Evolutionary conservation across 2,888 invertebrate species (phyloP).

Genomic region (Athalia cordata): DNA sequence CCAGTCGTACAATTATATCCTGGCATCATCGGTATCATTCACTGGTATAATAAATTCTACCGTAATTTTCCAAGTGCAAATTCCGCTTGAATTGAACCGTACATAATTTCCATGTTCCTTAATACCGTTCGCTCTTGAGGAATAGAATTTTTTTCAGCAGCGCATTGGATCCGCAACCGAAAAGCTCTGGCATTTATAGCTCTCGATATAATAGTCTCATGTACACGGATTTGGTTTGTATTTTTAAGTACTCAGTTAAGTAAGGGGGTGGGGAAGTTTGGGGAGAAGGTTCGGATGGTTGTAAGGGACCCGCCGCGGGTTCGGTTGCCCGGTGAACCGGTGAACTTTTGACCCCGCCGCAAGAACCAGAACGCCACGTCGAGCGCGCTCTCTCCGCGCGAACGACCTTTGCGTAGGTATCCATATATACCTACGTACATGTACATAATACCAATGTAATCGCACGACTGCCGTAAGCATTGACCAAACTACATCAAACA

Average conservation of each 20-base stretch:
- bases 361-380: slow-evolving; percentile 47
- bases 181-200: too few species aligned
- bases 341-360: slow-evolving; percentile 59
- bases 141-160: too few species aligned
- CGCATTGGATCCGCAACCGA: too few species aligned
- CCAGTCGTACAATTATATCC: too few species aligned
- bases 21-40: too few species aligned
- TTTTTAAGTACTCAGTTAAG: background rate
- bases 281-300: background rate
- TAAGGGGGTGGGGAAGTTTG: background rate
- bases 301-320: slow-evolving; percentile 17
- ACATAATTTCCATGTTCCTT: too few species aligned
- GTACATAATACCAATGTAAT: too few species aligned
- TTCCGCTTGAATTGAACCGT: too few species aligned
- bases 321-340: slow-evolving; percentile 54
- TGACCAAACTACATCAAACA: slow-evolving; percentile 33
- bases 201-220: too few species aligned
- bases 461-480: background rate
- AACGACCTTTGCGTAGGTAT: slow-evolving; percentile 23
- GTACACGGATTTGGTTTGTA: background rate
- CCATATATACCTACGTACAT: background rate
- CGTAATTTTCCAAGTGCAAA: too few species aligned
- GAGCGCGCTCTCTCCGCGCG: slow-evolving; percentile 9
- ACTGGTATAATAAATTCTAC: too few species aligned
- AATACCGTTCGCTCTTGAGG: too few species aligned